phyloP scores from a whole-genome alignment of 2,888 invertebrate genomes.

The Anoplius nigerrimus region DNA sequence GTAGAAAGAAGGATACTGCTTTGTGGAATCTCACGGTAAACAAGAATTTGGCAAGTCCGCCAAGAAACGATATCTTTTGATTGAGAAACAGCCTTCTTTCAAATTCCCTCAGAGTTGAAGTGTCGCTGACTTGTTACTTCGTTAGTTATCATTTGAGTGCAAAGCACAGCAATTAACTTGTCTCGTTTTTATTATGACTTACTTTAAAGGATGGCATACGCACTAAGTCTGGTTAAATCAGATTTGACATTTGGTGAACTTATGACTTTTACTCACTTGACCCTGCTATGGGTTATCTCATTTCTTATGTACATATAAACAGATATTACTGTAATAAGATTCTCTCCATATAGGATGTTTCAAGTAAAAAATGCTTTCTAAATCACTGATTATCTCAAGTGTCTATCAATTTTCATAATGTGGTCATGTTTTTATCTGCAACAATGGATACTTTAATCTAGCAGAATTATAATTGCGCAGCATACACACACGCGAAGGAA shows the following conservation, averaged over 20 bases:
- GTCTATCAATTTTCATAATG: too few species aligned
- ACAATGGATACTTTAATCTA: too few species aligned
- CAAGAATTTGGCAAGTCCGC: neutral
- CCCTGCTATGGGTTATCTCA: constrained; percentile 58
- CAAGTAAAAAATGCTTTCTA: constrained; percentile 23
- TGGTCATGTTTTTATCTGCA: too few species aligned
- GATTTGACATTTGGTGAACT: constrained; percentile 63
- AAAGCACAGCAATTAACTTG: constrained; percentile 43
- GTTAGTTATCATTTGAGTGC: constrained; percentile 34
- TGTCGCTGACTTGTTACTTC: constrained; percentile 30
- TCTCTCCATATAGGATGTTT: constrained; percentile 49
- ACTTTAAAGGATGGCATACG: constrained; percentile 46
- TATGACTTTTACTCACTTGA: constrained; percentile 61
- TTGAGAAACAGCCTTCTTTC: constrained; percentile 35
- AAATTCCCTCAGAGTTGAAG: constrained; percentile 22
- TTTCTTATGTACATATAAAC: constrained; percentile 68
- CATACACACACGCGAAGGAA: too few species aligned
- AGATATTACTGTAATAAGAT: constrained; percentile 65
- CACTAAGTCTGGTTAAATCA: constrained; percentile 52
- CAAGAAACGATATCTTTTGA: constrained; percentile 20
- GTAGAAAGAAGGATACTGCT: constrained; percentile 23
- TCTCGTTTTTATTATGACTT: constrained; percentile 52
- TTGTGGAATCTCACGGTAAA: neutral
- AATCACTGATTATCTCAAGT: constrained; percentile 3
- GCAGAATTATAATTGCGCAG: too few species aligned